Conservation (phyloP, 2,113 vertebrate genomes). For the Gavia stellata region DNA sequence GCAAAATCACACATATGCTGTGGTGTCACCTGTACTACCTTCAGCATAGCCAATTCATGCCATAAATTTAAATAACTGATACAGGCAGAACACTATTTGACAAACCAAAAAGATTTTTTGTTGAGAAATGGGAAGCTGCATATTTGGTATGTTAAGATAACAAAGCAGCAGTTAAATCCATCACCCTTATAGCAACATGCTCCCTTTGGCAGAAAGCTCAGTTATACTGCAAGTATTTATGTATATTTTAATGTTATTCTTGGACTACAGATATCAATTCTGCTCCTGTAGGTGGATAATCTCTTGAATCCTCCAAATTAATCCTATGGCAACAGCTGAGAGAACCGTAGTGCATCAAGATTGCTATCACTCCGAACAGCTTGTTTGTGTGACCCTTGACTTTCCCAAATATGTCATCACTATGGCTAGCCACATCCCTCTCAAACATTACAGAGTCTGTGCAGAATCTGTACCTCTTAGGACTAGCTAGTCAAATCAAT, state of each 20-base stretch:
- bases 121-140: background rate
- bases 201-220: background rate
- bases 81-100: background rate
- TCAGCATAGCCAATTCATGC: background rate
- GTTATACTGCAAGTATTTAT: background rate
- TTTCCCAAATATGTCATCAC: background rate
- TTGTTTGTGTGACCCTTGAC: conserved; percentile 1
- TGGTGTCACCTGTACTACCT: background rate
- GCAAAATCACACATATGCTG: background rate
- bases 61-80: background rate
- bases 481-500: background rate
- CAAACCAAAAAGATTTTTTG: background rate
- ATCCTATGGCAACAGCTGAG: background rate
- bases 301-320: conserved; percentile 2
- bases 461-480: background rate
- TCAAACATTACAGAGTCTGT: background rate
- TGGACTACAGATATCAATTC: background rate
- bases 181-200: background rate
- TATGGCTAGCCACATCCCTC: background rate
- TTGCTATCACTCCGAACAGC: background rate
- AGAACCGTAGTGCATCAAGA: background rate
- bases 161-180: background rate
- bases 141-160: background rate
- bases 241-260: background rate
- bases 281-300: background rate